Evolutionary conservation across 1,140 invertebrate species (phyloP).

Genomic region (Aphelenchoides besseyi): DNA sequence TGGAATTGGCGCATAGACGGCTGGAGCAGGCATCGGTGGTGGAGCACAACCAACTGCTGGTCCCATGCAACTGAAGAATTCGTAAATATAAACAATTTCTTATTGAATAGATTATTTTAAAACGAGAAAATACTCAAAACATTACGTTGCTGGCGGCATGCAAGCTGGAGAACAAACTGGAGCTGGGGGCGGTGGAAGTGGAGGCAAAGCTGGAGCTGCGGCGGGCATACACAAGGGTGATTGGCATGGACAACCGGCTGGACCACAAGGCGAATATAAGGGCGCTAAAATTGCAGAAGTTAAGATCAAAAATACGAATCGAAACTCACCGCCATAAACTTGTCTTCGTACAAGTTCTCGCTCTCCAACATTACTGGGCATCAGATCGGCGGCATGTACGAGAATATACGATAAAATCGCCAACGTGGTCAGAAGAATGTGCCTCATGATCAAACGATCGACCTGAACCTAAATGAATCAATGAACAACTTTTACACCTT

Average conservation of each 20-base stretch:
- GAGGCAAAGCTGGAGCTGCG: background rate
- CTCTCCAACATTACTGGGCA: background rate
- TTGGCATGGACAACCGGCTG: background rate
- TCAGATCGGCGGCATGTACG: background rate
- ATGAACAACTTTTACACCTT: background rate
- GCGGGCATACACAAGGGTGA: no score
- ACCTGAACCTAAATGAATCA: background rate
- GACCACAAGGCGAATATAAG: constrained; percentile 16
- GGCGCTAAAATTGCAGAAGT: constrained; percentile 3
- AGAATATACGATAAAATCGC: background rate
- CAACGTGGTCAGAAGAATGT: background rate
- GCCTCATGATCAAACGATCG: background rate
- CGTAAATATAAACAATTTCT: constrained; percentile 18
- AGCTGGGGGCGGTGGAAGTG: background rate
- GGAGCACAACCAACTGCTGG: constrained; percentile 21
- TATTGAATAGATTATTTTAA: constrained; percentile 13
- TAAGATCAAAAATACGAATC: background rate
- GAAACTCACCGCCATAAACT: constrained; percentile 10
- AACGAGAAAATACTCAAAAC: background rate
- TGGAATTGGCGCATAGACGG: background rate
- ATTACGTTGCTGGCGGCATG: background rate
- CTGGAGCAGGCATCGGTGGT: constrained; percentile 7
- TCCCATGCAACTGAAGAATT: constrained; percentile 19
- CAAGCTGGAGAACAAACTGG: constrained; percentile 9
- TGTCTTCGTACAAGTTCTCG: constrained; percentile 16